A percentile compares a stretch with the other conserved stretches of the same genome.
These are phyloP conservation scores for Choloepus hoffmanni DNA, from an alignment of 2,113 vertebrate genomes.

Conservation along the genomic window DNA sequence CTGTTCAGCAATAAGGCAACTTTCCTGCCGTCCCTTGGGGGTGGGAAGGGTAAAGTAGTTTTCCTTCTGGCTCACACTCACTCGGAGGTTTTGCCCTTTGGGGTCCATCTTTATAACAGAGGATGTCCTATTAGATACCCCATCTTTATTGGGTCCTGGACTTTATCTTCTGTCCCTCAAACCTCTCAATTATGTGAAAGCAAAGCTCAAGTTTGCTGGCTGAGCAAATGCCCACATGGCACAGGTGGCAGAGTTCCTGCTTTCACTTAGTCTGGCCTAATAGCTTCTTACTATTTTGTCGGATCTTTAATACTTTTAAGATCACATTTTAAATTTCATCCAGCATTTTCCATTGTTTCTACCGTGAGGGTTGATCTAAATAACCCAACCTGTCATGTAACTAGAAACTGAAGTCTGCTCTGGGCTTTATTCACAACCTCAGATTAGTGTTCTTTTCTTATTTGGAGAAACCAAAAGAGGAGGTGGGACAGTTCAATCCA, in stretches of 20 bases:
- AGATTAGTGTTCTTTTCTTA: neutral
- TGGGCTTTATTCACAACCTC: neutral
- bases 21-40: neutral
- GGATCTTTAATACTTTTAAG: neutral
- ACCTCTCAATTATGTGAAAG: neutral
- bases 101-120: neutral
- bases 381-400: neutral
- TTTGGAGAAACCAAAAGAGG: neutral
- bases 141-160: neutral
- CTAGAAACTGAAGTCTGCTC: neutral
- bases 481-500: neutral
- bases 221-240: neutral
- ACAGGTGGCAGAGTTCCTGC: neutral
- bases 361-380: neutral
- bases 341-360: neutral
- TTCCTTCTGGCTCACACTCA: neutral
- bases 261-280: neutral
- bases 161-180: neutral
- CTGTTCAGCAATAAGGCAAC: neutral
- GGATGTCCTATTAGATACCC: neutral
- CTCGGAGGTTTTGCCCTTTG: neutral
- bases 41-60: neutral
- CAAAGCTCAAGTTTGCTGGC: neutral
- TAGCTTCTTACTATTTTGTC: neutral
- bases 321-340: neutral